Evolutionary conservation across 2,797 vertebrate species (phyloP), one percentile per base, ranked within the genome.

Genomic region (Capromys pilorides): DNA sequence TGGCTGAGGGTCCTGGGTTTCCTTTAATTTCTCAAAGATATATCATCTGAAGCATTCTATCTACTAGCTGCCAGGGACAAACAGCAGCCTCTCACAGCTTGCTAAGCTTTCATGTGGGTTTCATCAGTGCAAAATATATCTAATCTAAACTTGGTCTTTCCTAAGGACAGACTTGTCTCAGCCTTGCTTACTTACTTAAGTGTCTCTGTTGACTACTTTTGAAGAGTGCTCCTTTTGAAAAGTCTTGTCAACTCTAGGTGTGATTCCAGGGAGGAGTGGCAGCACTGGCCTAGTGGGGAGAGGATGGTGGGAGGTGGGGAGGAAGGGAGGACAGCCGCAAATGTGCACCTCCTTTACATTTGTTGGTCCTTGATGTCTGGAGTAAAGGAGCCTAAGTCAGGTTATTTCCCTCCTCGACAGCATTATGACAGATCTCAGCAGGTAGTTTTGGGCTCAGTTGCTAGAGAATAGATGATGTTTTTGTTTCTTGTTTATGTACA

Each of bases 221-320:
- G 41, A 79, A 64, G 79, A 86, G 45, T 10, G 28, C 3, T 9
- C 1, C 33, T 36, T 75, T 59, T 39, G 67, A 64, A 79, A 57
- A 59, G 22, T 39, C 49, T 22, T 64, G 5, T 28, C 54, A 45
- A 5, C 61, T 36, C 12, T 51, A 67, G 31, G 22, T n/a, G 2
- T 8, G 3, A 9, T 64, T 89, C 28, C 36, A 7, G 41, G 39
- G 66, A 77, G 69, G 16, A 93, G 28, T 8, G 16, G 9, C 4
- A 33, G 64, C 28, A 28, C 26, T 10, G 24, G 36, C 22, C 16
- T 4, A 24, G 5, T 2, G 4, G 2, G 11, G 14, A 57, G 41
- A 1, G 0, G 45, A 8, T 2, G n/a, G 10, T 16, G 57, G 28
- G 22, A 31, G 28, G 5, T 0, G 18, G 10, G 1, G 0, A 2